A percentile compares a stretch with the other conserved stretches of the same genome.
phyloP scores from a whole-genome alignment of 2,797 vertebrate species.

The Spinibarbus caldwelli region DNA sequence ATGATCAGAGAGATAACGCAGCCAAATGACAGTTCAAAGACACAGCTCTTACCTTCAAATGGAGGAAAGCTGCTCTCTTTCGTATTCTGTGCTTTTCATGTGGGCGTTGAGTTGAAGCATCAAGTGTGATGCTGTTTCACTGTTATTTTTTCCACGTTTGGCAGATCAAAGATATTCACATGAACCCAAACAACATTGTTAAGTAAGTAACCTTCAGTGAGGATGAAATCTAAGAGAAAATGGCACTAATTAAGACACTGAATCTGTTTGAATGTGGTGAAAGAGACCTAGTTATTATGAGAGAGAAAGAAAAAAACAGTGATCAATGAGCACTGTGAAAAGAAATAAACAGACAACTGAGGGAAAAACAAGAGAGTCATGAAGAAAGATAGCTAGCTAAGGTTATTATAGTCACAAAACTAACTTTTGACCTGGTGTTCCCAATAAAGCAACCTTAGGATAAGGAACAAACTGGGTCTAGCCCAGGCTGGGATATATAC shows the following conservation, averaged over 20 bases:
- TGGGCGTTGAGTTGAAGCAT: neutral
- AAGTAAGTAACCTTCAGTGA: constrained; percentile 25
- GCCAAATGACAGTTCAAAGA: constrained; percentile 59
- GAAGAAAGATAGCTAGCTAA: neutral
- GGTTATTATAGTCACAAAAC: neutral
- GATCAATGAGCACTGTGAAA: constrained; percentile 7
- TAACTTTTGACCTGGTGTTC: neutral
- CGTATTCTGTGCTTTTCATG: neutral
- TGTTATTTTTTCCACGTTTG: neutral
- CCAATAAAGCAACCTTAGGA: neutral
- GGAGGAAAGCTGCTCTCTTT: constrained; percentile 4
- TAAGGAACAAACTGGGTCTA: neutral
- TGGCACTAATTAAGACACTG: constrained; percentile 5
- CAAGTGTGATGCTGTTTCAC: neutral
- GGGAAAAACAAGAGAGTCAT: neutral
- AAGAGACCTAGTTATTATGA: constrained; percentile 2
- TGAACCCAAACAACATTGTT: constrained; percentile 21
- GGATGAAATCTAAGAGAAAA: constrained; percentile 15
- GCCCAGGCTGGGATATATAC: too few species aligned
- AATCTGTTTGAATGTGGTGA: constrained; percentile 14
- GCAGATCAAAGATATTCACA: constrained; percentile 9
- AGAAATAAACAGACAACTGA: neutral
- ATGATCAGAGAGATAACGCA: constrained; percentile 57
- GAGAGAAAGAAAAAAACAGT: neutral
- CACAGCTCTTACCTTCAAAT: constrained; percentile 27